phyloP scores from a whole-genome alignment of 2,113 vertebrate species.

The Echinops telfairi region DNA sequence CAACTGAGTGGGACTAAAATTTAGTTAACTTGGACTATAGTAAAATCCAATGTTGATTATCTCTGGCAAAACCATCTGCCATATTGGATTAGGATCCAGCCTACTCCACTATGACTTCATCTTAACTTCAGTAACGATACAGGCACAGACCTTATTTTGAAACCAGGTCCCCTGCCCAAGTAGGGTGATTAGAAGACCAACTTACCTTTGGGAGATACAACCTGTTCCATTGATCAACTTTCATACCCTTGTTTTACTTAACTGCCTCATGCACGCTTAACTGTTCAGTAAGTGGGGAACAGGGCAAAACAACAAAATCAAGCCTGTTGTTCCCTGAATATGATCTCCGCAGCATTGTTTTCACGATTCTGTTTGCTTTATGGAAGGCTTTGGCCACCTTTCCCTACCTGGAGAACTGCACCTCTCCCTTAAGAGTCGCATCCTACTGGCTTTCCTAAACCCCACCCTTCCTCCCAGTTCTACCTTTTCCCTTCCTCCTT shows the following conservation, averaged over 20 bases:
- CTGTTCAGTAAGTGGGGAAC: not conserved
- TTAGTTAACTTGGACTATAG: too few relatives aligned
- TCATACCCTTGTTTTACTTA: not conserved
- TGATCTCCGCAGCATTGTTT: not conserved
- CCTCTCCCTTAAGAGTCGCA: not conserved
- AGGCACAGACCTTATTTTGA: not conserved
- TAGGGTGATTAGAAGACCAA: not conserved
- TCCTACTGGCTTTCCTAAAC: not conserved
- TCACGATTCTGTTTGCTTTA: not conserved
- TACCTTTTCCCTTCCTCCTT: too few relatives aligned
- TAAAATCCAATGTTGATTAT: too few relatives aligned
- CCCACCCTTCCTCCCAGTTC: fast-evolving
- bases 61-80: not conserved
- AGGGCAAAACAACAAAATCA: not conserved
- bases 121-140: not conserved
- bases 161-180: not conserved
- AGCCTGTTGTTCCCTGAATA: not conserved
- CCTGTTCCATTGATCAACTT: not conserved
- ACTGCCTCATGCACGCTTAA: not conserved
- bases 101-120: not conserved
- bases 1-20: too few relatives aligned
- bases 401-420: not conserved
- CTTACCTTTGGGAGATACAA: not conserved
- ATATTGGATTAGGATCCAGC: not conserved
- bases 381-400: not conserved